Conservation (phyloP, 2,113 vertebrate genomes). For the Ibidorhyncha struthersii region DNA sequence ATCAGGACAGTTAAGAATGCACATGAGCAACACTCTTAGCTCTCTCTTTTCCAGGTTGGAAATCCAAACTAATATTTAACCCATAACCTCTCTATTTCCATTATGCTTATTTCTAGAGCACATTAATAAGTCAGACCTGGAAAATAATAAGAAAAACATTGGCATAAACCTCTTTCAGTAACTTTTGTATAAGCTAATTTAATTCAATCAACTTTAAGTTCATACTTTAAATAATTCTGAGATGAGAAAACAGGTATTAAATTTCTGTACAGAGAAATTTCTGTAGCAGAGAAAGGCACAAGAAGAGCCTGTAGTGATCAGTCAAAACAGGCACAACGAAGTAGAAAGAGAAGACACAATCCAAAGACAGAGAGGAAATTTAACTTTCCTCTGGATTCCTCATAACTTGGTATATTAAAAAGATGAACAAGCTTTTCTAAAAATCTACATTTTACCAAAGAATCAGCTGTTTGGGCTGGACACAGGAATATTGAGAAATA, state of each 20-base stretch:
- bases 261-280: neutral
- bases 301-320: neutral
- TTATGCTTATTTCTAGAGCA: neutral
- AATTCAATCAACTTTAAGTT: neutral
- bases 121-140: neutral
- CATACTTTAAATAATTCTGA: conserved; percentile 3
- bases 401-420: neutral
- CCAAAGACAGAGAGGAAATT: neutral
- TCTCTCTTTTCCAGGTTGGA: neutral
- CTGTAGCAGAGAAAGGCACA: neutral
- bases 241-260: neutral
- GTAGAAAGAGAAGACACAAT: neutral
- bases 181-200: neutral
- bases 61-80: neutral
- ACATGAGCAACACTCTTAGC: neutral
- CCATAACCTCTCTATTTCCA: neutral
- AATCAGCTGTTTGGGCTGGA: neutral
- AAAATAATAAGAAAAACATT: neutral
- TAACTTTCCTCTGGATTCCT: neutral
- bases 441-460: neutral
- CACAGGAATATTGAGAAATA: neutral
- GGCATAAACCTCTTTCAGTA: neutral
- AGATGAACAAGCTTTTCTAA: neutral
- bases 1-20: neutral
- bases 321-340: neutral